Evolutionary conservation across 2,797 vertebrate species (phyloP), one percentile per base, ranked within the genome.

Genomic region (Gadopsis marmoratus): DNA sequence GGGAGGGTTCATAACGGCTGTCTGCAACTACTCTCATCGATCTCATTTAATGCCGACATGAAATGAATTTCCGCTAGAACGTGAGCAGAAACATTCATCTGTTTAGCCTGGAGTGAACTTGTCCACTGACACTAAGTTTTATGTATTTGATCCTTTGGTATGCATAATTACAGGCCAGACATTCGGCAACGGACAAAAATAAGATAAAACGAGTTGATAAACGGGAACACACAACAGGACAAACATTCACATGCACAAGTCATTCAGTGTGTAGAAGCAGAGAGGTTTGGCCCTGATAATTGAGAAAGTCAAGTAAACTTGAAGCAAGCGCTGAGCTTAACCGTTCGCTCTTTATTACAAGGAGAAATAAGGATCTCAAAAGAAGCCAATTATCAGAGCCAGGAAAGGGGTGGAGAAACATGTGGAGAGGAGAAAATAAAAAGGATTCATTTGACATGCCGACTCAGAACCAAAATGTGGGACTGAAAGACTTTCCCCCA

Each of bases 361-460:
- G 41, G 43, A 79, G 83, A 91, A 91, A 92, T 91, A 87, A 90
- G 17, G 77, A 74, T 85, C 51, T 79, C 62, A 31, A 78, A 73
- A 86, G 76, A 67, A 39, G 78, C 9, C 89, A 90, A 93, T 94
- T 92, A 96, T 95, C 90, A 94, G 90, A 92, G 85, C 88, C 90
- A 73, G 83, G 74, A 79, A 74, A 79, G 63, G 56, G 73, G 45
- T 31, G 76, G 58, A 80, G 47, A 74, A 23, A 26, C 39, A 23
- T 45, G 64, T 48, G 6, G 73, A n/a, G 26, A 10, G 21, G 33
- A 51, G 59, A 41, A 31, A 61, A 50, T 50, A 69, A 51, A 54
- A 69, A 4, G 65, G n/a, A 70, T 68, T 76, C 55, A 45, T 69
- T 62, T 50, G 21, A 76, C 88, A 86, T 92, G 86, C 83, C 86